Evolutionary conservation across 2,888 invertebrate genomes (phyloP).

Genomic region (Tuta absoluta): DNA sequence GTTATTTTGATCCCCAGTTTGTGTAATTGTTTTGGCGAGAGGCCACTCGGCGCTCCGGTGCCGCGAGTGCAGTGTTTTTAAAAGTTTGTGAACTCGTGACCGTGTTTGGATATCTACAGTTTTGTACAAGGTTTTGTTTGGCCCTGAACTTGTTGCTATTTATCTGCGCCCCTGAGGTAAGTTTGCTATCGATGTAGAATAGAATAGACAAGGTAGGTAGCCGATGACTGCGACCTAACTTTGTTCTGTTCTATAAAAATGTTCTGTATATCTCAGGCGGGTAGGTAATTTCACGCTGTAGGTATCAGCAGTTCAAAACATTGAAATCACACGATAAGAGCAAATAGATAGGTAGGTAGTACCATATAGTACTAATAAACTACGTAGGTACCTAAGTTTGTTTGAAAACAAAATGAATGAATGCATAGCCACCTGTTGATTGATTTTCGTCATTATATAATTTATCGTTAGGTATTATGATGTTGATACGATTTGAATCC

Average conservation of each 20-base stretch:
- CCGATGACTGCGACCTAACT: slow-evolving; percentile 16
- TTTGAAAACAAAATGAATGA: no score
- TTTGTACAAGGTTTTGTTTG: slow-evolving; percentile 45
- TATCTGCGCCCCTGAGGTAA: slow-evolving; percentile 53
- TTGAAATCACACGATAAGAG: not conserved
- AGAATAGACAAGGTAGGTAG: no score
- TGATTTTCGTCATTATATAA: no score
- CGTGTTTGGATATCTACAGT: slow-evolving; percentile 46
- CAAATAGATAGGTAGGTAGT: no score
- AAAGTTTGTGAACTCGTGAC: slow-evolving; percentile 57
- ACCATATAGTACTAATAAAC: no score
- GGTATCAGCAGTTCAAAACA: not conserved
- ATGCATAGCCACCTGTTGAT: no score
- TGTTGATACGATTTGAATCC: no score
- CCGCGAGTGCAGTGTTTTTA: slow-evolving; percentile 62
- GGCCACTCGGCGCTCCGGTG: not conserved
- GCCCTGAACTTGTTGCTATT: slow-evolving; percentile 66
- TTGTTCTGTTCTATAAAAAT: not conserved
- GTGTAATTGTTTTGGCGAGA: slow-evolving; percentile 10
- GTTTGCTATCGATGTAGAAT: slow-evolving; percentile 31
- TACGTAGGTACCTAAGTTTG: no score
- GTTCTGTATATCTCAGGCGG: not conserved
- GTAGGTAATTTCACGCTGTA: not conserved
- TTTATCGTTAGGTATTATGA: no score
- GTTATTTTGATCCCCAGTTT: slow-evolving; percentile 11